Evolutionary conservation across 2,888 invertebrate genomes (phyloP).

Genomic region (Blera fallax): DNA sequence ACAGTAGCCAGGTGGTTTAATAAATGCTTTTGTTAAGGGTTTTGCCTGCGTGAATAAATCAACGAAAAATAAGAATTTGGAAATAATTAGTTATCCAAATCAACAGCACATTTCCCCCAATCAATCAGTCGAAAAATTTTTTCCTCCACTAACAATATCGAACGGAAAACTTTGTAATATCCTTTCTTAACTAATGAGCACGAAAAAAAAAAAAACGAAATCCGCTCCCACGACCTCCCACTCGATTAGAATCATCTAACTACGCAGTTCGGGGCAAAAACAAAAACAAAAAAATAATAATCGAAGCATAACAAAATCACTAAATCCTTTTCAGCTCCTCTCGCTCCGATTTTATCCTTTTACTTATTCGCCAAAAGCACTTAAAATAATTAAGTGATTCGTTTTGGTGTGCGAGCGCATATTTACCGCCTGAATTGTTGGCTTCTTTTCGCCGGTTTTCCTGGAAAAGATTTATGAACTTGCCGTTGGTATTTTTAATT

Average conservation of each 20-base stretch:
- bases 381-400: slow-evolving; percentile 70
- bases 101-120: neutral
- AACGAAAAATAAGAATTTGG: too few relatives aligned
- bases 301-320: slow-evolving; percentile 52
- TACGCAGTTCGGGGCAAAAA: neutral
- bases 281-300: slow-evolving; percentile 9
- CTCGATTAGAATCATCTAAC: slow-evolving; percentile 6
- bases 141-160: neutral
- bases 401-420: slow-evolving; percentile 45
- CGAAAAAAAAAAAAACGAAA: neutral
- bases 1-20: too few relatives aligned
- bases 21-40: too few relatives aligned
- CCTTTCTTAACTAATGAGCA: slow-evolving; percentile 11
- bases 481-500: slow-evolving; percentile 62
- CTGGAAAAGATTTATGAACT: slow-evolving; percentile 67
- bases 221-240: neutral
- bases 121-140: slow-evolving; percentile 5
- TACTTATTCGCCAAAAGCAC: slow-evolving; percentile 60
- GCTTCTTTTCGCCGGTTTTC: slow-evolving; percentile 40
- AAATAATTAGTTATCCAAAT: neutral
- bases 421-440: slow-evolving; percentile 50
- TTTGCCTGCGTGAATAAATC: too few relatives aligned
- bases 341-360: slow-evolving; percentile 33
- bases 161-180: neutral
- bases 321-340: slow-evolving; percentile 54